phyloP scores from a whole-genome alignment of 2,888 invertebrate genomes.

The Frankliniella fusca region DNA sequence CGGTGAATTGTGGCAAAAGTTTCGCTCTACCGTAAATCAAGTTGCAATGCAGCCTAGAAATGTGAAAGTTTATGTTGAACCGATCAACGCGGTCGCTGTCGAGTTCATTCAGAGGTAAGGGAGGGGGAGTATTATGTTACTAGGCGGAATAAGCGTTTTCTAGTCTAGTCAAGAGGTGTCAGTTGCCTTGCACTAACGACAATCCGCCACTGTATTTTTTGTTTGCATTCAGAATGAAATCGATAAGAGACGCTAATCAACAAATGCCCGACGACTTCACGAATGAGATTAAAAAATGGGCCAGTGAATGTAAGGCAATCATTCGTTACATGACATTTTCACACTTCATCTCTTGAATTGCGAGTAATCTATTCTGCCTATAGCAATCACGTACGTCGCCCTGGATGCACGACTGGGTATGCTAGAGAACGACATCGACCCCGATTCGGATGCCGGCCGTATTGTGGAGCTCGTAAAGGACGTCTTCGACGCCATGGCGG shows the following conservation, averaged over 20 bases:
- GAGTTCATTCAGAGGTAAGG: constrained; percentile 71
- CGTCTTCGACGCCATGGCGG: constrained; percentile 74
- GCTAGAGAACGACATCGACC: constrained; percentile 61
- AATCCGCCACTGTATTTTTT: too few species aligned
- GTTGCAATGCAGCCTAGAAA: constrained; percentile 81
- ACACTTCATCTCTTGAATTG: background rate
- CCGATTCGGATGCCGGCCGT: constrained; percentile 66
- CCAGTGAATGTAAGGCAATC: constrained; percentile 72
- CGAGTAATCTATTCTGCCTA: background rate
- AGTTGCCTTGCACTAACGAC: too few species aligned
- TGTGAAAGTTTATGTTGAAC: constrained; percentile 70
- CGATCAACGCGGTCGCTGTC: constrained; percentile 70
- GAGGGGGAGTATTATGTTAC: too few species aligned
- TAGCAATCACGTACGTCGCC: constrained; percentile 54
- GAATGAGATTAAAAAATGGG: constrained; percentile 89
- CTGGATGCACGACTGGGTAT: constrained; percentile 82
- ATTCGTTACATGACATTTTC: background rate
- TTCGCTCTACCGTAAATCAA: constrained; percentile 83
- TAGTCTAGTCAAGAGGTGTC: background rate
- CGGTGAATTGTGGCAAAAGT: constrained; percentile 79
- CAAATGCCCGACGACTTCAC: constrained; percentile 79
- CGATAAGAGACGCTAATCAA: constrained; percentile 56
- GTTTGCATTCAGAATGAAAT: constrained; percentile 50
- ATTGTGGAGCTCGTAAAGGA: constrained; percentile 80
- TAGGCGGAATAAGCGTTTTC: background rate